Evolutionary conservation across 2,113 vertebrate genomes (phyloP).

Genomic region (Hippolais icterina): DNA sequence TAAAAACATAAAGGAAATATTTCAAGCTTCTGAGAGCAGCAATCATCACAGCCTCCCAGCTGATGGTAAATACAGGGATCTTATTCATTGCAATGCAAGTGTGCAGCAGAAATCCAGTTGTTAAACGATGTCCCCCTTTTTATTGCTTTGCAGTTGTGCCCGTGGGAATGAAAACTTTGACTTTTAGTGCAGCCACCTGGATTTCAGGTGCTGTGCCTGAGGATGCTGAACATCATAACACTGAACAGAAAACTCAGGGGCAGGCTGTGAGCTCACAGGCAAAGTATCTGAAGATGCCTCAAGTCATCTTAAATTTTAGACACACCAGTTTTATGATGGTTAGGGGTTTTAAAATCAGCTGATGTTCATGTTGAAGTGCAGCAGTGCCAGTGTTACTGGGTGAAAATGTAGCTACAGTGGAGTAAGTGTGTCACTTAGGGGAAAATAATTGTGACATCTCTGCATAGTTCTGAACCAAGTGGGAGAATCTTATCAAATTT

Average conservation of each 20-base stretch:
- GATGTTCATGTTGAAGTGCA: not conserved
- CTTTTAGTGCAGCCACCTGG: not conserved
- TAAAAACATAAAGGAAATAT: constrained; percentile 58
- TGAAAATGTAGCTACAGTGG: not conserved
- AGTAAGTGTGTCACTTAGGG: not conserved
- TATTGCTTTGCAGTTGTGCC: not conserved
- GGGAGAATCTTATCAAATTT: not conserved
- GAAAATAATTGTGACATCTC: not conserved
- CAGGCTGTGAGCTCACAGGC: not conserved
- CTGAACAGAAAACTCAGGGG: not conserved
- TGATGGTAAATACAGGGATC: not conserved
- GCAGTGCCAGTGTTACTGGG: not conserved
- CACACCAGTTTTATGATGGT: not conserved
- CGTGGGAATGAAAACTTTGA: not conserved
- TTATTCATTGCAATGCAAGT: not conserved
- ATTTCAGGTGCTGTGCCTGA: not conserved
- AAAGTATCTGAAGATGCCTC: not conserved
- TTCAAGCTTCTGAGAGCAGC: constrained; percentile 17
- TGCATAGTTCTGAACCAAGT: not conserved
- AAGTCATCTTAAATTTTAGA: not conserved
- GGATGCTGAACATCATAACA: not conserved
- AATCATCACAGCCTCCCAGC: not conserved
- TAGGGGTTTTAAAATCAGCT: not conserved
- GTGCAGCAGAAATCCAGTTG: not conserved
- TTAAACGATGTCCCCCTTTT: not conserved